A percentile compares a stretch with the other conserved stretches of the same genome.
These are phyloP conservation scores for Scaptomyza pallida DNA, from an alignment of 1,140 invertebrate genomes.

Conservation along the genomic window DNA sequence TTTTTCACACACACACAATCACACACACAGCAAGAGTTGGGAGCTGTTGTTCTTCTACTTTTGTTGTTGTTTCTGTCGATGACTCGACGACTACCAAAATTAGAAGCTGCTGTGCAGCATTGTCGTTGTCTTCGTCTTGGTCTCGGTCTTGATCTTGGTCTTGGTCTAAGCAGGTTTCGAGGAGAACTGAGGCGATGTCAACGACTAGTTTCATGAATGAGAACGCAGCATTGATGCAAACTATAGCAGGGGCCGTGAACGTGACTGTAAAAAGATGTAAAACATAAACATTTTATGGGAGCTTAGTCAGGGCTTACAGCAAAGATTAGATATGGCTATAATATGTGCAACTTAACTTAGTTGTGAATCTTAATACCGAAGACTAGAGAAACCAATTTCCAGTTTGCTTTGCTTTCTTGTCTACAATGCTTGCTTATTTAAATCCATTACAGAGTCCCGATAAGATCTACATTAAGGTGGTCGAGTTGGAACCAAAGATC, in stretches of 20 bases:
- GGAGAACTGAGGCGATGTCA: slow-evolving; percentile 44
- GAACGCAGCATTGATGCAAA: slow-evolving; percentile 28
- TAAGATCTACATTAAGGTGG: slow-evolving; percentile 92
- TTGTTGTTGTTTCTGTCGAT: slow-evolving; percentile 31
- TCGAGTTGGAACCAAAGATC: slow-evolving; percentile 93
- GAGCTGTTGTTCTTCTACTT: slow-evolving; percentile 28
- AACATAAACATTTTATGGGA: slow-evolving; percentile 13
- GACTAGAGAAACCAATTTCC: not conserved
- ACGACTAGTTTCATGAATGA: slow-evolving; percentile 71
- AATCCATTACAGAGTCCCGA: slow-evolving; percentile 89
- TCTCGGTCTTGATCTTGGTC: slow-evolving; percentile 40
- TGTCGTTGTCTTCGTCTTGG: slow-evolving; percentile 21
- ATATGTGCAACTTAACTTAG: not conserved
- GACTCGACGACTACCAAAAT: slow-evolving; percentile 70
- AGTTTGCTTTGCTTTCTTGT: slow-evolving; percentile 2
- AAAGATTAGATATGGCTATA: not conserved
- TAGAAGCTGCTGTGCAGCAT: slow-evolving; percentile 71
- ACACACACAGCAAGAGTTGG: slow-evolving; percentile 18
- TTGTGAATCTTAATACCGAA: not conserved
- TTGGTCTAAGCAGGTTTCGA: slow-evolving; percentile 46
- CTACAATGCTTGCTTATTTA: slow-evolving; percentile 18
- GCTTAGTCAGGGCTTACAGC: not conserved
- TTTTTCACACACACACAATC: slow-evolving; percentile 76
- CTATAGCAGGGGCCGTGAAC: slow-evolving; percentile 49
- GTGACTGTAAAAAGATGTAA: slow-evolving; percentile 55